phyloP scores from a whole-genome alignment of 2,113 vertebrate genomes.

The Corydoras maculifer region DNA sequence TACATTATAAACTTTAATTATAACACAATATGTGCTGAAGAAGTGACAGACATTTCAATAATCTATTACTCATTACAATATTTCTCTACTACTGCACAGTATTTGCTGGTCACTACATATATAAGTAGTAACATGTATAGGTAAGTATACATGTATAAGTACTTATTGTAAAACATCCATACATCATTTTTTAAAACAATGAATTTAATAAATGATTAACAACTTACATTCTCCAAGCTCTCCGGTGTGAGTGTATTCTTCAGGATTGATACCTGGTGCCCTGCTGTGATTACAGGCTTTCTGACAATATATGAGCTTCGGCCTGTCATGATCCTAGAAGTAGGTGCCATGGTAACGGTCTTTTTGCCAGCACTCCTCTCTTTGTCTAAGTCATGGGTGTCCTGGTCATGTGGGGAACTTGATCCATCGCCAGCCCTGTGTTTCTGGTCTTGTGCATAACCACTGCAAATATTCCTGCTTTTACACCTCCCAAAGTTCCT shows the following conservation, averaged over 20 bases:
- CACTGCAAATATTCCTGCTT: constrained; percentile 5
- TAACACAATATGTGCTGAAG: no score
- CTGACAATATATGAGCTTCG: constrained; percentile 41
- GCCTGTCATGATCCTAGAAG: constrained; percentile 48
- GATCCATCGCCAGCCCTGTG: not conserved
- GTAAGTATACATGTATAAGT: no score
- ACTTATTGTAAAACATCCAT: no score
- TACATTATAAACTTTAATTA: no score
- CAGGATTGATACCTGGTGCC: constrained; percentile 52
- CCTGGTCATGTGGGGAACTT: not conserved
- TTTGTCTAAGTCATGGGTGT: constrained; percentile 8
- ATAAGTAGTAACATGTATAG: no score
- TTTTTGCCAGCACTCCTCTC: constrained; percentile 25
- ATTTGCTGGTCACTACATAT: not conserved
- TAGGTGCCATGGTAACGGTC: constrained; percentile 50
- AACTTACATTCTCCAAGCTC: constrained; percentile 47
- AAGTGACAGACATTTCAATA: no score
- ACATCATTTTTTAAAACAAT: no score
- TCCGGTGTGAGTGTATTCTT: constrained; percentile 45
- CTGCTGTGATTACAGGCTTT: constrained; percentile 32
- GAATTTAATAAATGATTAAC: not conserved
- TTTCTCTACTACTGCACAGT: not conserved
- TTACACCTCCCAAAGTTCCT: constrained; percentile 38
- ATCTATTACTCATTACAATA: not conserved
- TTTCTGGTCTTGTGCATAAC: not conserved